Conservation (phyloP, 2,113 vertebrate species). For the Gnathonemus longibarbis region DNA sequence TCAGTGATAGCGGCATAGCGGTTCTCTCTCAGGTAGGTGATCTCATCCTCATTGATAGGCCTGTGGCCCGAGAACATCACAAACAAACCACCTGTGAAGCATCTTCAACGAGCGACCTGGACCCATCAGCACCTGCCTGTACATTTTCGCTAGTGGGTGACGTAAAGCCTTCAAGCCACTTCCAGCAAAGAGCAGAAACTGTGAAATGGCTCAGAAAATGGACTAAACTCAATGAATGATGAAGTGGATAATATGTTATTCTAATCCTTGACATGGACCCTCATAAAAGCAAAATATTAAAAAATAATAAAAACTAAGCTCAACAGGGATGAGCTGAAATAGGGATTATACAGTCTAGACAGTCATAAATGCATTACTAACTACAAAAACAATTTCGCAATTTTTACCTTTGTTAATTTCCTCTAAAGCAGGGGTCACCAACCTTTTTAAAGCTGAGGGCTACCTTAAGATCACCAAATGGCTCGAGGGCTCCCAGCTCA, state of each 20-base stretch:
- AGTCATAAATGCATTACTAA: not conserved
- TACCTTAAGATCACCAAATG: no score
- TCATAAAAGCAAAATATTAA: not conserved
- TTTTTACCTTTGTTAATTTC: not conserved
- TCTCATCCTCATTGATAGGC: constrained; percentile 87
- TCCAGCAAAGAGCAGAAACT: not conserved
- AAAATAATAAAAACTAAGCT: not conserved
- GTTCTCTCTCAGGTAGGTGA: constrained; percentile 73
- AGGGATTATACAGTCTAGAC: not conserved
- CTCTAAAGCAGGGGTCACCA: not conserved
- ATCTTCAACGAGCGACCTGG: not conserved
- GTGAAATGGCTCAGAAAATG: not conserved
- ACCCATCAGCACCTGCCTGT: not conserved
- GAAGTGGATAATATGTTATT: not conserved
- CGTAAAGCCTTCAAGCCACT: not conserved
- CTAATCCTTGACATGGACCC: not conserved
- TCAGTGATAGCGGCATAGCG: constrained; percentile 81
- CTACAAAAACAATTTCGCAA: not conserved
- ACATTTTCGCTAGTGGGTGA: not conserved
- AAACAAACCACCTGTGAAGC: not conserved
- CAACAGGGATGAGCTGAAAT: not conserved
- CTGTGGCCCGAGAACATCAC: constrained; percentile 44
- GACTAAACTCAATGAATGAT: not conserved
- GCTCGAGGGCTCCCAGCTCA: no score
- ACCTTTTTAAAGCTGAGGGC: no score